Evolutionary conservation across 2,113 vertebrate species (phyloP).

Genomic region (Anguilla rostrata): DNA sequence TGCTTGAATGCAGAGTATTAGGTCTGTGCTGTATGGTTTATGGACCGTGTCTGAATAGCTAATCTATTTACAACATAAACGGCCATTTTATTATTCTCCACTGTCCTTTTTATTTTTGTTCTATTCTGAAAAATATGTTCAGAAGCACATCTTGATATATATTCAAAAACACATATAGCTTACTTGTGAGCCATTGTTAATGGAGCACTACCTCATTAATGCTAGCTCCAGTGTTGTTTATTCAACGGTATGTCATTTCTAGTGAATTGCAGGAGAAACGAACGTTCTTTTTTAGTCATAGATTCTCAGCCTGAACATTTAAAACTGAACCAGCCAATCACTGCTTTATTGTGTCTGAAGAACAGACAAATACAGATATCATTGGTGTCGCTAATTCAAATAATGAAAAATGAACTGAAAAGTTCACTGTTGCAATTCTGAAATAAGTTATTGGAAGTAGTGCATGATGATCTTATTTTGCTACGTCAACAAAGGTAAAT

Average conservation of each 20-base stretch:
- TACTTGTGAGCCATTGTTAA: background rate
- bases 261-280: background rate
- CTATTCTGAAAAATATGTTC: background rate
- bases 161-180: background rate
- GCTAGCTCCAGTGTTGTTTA: background rate
- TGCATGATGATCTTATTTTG: too few relatives aligned
- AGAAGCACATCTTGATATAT: background rate
- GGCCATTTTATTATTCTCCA: background rate
- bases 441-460: too few relatives aligned
- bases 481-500: too few relatives aligned
- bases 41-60: background rate
- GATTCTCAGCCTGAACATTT: background rate
- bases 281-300: background rate
- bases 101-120: background rate
- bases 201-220: background rate
- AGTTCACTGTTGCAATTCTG: too few relatives aligned
- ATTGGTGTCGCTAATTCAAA: background rate
- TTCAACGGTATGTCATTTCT: background rate
- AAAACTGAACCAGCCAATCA: background rate
- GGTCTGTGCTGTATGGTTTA: background rate
- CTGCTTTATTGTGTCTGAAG: background rate
- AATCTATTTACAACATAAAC: background rate
- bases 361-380: too few relatives aligned
- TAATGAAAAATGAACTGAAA: background rate
- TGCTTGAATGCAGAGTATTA: background rate